Conservation (phyloP, 1,140 invertebrate species). For the Meloidogyne chitwoodi region DNA sequence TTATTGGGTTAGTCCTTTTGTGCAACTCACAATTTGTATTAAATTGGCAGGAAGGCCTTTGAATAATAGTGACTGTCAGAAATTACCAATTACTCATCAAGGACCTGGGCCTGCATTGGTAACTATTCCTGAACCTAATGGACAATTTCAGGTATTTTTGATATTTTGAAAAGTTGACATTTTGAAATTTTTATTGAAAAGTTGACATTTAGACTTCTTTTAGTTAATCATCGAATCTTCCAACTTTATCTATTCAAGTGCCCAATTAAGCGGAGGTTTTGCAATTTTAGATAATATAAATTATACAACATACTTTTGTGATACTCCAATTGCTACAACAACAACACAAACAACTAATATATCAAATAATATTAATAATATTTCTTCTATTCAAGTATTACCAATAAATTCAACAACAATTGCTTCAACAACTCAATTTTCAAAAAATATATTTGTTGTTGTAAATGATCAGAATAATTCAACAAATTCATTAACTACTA, state of each 20-base stretch:
- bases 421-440: background rate
- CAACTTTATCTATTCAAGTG: constrained; percentile 10
- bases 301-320: constrained; percentile 9
- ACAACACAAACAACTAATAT: background rate
- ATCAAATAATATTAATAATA: background rate
- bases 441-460: background rate
- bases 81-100: background rate
- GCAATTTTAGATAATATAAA: constrained; percentile 11
- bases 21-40: constrained; percentile 5
- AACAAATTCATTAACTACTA: background rate
- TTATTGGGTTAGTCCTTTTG: constrained; percentile 14
- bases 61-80: constrained; percentile 3
- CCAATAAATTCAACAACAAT: background rate
- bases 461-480: background rate
- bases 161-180: background rate
- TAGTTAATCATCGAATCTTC: constrained; percentile 10
- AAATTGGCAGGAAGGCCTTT: background rate
- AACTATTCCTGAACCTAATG: background rate
- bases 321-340: background rate
- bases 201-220: background rate
- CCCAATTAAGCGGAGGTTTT: background rate
- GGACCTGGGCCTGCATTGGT: constrained; percentile 4
- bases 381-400: background rate
- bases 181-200: background rate
- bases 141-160: constrained; percentile 8